A percentile compares a stretch with the other conserved stretches of the same genome.
These are phyloP conservation scores for Chrysolophus pictus DNA, from an alignment of 2,797 vertebrate species.

Conservation along the genomic window DNA sequence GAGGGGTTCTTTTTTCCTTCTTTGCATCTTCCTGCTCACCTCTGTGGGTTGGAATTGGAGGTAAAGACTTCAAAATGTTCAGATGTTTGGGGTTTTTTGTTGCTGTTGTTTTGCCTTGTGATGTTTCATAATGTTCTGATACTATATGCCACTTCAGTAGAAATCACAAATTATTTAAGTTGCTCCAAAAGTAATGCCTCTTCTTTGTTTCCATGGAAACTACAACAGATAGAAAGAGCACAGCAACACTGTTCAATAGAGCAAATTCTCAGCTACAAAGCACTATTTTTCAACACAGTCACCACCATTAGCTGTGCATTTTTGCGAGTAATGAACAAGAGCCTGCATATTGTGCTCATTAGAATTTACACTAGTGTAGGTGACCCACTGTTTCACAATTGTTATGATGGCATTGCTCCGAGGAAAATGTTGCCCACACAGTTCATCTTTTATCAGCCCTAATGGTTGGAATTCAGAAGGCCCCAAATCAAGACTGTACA, in stretches of 20 bases:
- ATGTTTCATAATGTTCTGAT: neutral
- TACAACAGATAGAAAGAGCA: neutral
- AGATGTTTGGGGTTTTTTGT: too few species aligned
- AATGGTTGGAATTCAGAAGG: neutral
- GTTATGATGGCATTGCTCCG: too few species aligned
- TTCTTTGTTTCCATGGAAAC: neutral
- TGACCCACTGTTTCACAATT: neutral
- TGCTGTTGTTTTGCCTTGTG: neutral
- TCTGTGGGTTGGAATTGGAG: neutral
- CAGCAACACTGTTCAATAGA: neutral
- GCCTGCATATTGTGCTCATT: neutral
- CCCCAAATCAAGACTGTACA: neutral
- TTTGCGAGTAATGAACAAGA: neutral
- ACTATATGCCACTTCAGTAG: neutral
- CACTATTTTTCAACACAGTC: neutral
- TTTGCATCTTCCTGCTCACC: neutral
- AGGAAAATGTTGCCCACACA: neutral
- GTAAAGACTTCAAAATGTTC: neutral
- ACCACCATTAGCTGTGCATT: neutral
- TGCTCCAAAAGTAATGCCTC: neutral
- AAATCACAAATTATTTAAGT: neutral
- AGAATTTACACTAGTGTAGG: neutral
- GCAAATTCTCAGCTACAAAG: neutral
- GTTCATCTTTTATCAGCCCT: neutral
- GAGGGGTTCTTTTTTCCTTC: rapidly evolving